These are phyloP conservation scores for Plumapathes pennacea DNA, from an alignment of 92 coral and sea anemone species.

Conservation along the genomic window DNA sequence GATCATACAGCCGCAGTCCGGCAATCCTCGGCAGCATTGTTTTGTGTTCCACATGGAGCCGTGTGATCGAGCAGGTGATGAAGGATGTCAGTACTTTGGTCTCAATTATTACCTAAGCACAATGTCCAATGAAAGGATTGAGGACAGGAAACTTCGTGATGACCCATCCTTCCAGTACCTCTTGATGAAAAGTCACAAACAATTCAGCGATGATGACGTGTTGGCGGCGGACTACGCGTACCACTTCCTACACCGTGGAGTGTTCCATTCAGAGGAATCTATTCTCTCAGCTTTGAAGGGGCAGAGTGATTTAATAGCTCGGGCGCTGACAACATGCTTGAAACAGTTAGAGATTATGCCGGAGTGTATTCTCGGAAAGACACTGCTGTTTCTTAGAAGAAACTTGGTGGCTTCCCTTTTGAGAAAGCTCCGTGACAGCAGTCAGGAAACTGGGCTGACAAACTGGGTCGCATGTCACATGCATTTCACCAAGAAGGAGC, in stretches of 20 bases:
- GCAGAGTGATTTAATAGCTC: neutral
- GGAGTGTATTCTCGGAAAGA: neutral
- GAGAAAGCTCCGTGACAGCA: neutral
- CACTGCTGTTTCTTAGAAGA: neutral
- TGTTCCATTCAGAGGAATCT: neutral
- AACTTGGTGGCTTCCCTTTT: neutral
- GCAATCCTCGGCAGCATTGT: too few species aligned
- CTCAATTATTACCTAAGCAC: constrained; percentile 53
- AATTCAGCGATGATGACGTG: constrained; percentile 16
- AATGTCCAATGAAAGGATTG: neutral
- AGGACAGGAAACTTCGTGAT: constrained; percentile 26
- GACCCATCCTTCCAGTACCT: constrained; percentile 15
- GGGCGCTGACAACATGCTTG: neutral
- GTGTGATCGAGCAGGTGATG: constrained; percentile 18
- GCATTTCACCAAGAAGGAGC: neutral
- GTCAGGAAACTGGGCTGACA: neutral
- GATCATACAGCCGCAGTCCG: constrained; percentile 7
- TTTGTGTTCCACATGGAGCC: constrained; percentile 30
- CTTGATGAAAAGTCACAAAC: constrained; percentile 11
- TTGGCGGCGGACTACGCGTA: constrained; percentile 46
- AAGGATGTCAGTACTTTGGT: constrained; percentile 31
- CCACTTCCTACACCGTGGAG: constrained; percentile 16
- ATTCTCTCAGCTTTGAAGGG: neutral
- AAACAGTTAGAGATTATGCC: constrained; percentile 1
- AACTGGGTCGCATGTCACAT: neutral